These are phyloP conservation scores for Heliocidaris erythrogramma DNA, from an alignment of 35 echinoderm and acorn worm species.

Conservation along the genomic window DNA sequence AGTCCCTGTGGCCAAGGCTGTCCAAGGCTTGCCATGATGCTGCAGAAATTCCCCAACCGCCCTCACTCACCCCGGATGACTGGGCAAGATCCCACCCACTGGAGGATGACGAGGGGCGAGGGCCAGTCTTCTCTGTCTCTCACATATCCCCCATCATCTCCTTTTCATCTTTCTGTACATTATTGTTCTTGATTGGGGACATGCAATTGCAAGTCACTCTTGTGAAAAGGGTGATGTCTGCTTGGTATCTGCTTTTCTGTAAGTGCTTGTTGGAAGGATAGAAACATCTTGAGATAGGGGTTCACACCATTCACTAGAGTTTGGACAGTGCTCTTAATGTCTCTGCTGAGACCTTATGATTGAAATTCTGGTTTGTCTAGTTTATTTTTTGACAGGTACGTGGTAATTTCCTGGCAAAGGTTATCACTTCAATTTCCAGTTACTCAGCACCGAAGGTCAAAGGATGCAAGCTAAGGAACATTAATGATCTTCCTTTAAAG, in stretches of 20 bases:
- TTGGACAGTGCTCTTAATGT: neutral
- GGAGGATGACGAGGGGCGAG: neutral
- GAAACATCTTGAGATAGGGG: neutral
- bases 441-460: neutral
- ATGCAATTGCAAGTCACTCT: constrained; percentile 10
- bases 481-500: neutral
- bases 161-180: neutral
- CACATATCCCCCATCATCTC: neutral
- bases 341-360: neutral
- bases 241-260: neutral
- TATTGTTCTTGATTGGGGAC: neutral
- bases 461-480: neutral
- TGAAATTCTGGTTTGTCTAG: neutral
- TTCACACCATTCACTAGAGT: neutral
- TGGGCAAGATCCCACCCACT: neutral
- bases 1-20: neutral
- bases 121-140: neutral
- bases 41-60: neutral
- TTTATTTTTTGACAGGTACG: neutral
- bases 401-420: neutral
- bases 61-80: neutral
- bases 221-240: neutral
- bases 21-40: neutral
- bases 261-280: neutral
- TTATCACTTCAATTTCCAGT: neutral